These are phyloP conservation scores for Neopipo cinnamomea DNA, from an alignment of 2,113 vertebrate species.

Conservation along the genomic window DNA sequence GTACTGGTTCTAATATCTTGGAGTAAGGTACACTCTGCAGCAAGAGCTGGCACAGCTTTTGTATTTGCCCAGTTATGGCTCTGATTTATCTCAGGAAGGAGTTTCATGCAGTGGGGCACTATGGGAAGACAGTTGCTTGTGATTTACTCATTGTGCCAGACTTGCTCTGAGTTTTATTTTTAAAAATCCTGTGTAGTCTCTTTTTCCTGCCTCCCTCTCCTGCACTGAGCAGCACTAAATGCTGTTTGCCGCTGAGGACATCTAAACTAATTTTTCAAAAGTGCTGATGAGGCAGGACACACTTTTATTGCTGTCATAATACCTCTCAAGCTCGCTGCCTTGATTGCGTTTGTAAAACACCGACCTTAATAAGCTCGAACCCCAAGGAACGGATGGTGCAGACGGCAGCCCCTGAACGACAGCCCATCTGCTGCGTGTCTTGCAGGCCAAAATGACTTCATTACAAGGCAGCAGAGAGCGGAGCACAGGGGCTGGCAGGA, in stretches of 20 bases:
- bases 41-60: neutral
- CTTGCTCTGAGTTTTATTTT: slow-evolving; percentile 24
- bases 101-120: neutral
- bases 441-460: slow-evolving; percentile 20
- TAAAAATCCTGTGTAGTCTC: slow-evolving; percentile 25
- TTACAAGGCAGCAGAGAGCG: neutral
- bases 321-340: neutral
- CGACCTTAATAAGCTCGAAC: neutral
- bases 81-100: slow-evolving; percentile 27
- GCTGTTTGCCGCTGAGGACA: neutral
- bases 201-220: neutral
- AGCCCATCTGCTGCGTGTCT: slow-evolving; percentile 27
- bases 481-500: neutral
- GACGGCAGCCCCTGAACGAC: neutral
- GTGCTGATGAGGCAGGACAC: slow-evolving; percentile 50
- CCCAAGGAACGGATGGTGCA: neutral
- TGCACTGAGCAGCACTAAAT: neutral
- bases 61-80: neutral
- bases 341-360: neutral
- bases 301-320: slow-evolving; percentile 37
- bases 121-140: neutral
- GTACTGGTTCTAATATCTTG: neutral
- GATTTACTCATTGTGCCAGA: slow-evolving; percentile 38
- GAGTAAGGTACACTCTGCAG: neutral
- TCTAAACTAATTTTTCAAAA: slow-evolving; percentile 45